phyloP scores from a whole-genome alignment of 2,797 vertebrate genomes.

The Bovichtus variegatus region DNA sequence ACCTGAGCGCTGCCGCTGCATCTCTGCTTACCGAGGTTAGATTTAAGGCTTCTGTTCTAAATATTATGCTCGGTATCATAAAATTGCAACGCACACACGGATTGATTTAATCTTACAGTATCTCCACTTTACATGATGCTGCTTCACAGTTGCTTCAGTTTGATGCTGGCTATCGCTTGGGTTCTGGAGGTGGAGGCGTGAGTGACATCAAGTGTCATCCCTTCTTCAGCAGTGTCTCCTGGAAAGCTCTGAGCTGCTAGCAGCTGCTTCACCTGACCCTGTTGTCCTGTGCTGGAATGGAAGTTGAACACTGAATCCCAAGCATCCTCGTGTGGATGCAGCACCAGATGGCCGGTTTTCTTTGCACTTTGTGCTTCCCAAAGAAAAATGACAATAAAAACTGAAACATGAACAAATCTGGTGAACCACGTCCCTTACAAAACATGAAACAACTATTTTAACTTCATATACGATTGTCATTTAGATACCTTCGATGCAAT shows the following conservation, averaged over 20 bases:
- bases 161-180: slow-evolving; percentile 90
- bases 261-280: not conserved
- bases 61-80: not conserved
- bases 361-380: slow-evolving; percentile 57
- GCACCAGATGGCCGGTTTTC: slow-evolving; percentile 2
- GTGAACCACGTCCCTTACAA: not conserved
- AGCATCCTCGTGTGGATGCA: slow-evolving; percentile 28
- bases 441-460: slow-evolving; percentile 3
- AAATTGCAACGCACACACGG: not conserved
- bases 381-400: slow-evolving; percentile 50
- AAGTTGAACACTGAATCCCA: not conserved
- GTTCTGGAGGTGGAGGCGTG: slow-evolving; percentile 89
- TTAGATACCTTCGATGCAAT: slow-evolving; percentile 39
- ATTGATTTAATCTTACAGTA: not conserved
- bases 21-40: slow-evolving; percentile 94
- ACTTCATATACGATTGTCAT: not conserved
- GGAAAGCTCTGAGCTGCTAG: slow-evolving; percentile 88
- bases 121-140: slow-evolving; percentile 13
- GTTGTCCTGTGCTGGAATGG: not conserved
- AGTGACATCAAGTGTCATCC: slow-evolving; percentile 94
- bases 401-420: slow-evolving; percentile 25
- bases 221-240: slow-evolving; percentile 92
- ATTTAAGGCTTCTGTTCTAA: not conserved
- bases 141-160: slow-evolving; percentile 91
- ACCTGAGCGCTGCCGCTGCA: slow-evolving; percentile 90